Base-by-base conservation (phyloP, 2,797 vertebrate species). In the Trachurus trachurus region DNA sequence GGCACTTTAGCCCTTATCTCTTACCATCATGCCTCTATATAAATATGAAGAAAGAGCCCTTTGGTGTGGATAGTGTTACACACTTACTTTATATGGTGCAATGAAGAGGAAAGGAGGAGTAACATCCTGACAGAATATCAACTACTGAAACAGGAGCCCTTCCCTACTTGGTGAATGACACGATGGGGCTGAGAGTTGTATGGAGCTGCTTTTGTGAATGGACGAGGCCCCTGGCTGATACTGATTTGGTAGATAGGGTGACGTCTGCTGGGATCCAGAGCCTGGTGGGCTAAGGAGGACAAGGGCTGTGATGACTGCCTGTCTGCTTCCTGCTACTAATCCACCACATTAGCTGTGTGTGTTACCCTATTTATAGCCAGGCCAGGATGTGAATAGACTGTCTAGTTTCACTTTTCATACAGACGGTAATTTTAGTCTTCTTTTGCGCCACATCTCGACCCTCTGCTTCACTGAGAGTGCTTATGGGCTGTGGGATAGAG, bases 401-500 rank as follows among this genome's bases (percentile, higher is more conserved):
- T 92, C 88, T 89, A 86, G 94, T 94, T 93, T 96, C 94, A 95
- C 92, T 93, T 95, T 95, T 95, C 94, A 95, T 94, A 90, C 85
- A 85, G 92, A 89, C 47, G 76, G 93, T 94, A 94, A 95, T 94
- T 94, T 93, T 93, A 95, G 90, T 94, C 91, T 87, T 82, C 80
- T 86, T 89, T 87, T 86, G 79, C 88, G 78, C 78, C 87, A 86
- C 78, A 66, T 87, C 83, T 80, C 42, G 9, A 67, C 76, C 74
- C 69, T 84, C 83, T 88, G 82, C 82, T 87, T 82, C 78, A 77
- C 72, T 54, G 57, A 80, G 78, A 78, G 86, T 71, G 82, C 83
- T 84, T 75, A 88, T 85, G 66, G 76, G 82, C 76, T 77, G 71
- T 66, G 49, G 68, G 83, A 74, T 87, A 80, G 62, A 72, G 54